Conservation (phyloP, 2,888 invertebrate species). For the Conistra vaccinii region DNA sequence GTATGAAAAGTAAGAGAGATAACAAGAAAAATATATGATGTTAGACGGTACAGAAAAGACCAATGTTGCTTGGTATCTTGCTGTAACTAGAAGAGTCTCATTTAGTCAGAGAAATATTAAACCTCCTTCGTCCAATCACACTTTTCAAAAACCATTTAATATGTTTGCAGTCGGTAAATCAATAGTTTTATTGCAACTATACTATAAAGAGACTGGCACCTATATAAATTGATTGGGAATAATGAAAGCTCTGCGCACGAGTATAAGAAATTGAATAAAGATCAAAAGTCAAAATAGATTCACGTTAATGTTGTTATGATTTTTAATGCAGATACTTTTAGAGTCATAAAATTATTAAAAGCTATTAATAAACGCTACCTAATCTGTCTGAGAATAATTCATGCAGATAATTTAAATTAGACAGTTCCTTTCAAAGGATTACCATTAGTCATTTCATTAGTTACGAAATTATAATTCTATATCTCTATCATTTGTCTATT, state of each 20-base stretch:
- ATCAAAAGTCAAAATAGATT: slow-evolving; percentile 21
- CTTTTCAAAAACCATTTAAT: not conserved
- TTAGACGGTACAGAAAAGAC: not conserved
- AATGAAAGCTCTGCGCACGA: slow-evolving; percentile 4
- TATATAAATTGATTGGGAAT: slow-evolving; percentile 9
- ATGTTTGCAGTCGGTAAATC: not conserved
- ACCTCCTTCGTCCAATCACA: not conserved
- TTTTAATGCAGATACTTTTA: not conserved
- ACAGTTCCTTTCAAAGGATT: slow-evolving; percentile 3
- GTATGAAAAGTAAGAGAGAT: not conserved
- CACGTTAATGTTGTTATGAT: not conserved
- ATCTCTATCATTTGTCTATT: not conserved
- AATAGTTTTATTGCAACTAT: not conserved
- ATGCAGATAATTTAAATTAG: not conserved
- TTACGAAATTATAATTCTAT: not conserved
- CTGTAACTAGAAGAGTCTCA: not conserved
- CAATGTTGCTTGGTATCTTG: not conserved
- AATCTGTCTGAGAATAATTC: slow-evolving; percentile 1
- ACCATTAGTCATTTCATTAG: slow-evolving; percentile 6
- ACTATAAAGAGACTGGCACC: not conserved
- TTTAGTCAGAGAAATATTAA: not conserved
- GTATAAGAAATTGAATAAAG: slow-evolving; percentile 25
- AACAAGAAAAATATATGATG: not conserved
- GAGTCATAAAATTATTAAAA: not conserved
- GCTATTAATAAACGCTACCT: not conserved